phyloP scores from a whole-genome alignment of 2,888 invertebrate genomes.

The Macrophya alboannulata region DNA sequence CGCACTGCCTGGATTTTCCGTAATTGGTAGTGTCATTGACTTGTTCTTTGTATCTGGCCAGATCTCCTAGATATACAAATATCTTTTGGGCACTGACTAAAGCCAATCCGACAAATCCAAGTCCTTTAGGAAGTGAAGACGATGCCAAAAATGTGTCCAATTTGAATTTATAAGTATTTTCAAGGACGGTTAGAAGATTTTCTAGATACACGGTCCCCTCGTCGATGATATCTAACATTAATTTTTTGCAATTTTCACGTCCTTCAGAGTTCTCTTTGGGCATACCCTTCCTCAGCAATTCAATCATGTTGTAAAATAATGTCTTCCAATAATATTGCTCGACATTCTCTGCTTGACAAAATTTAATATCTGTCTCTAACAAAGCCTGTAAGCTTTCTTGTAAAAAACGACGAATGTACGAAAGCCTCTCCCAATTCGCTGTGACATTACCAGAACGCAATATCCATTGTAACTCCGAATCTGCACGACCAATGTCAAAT shows the following conservation, averaged over 20 bases:
- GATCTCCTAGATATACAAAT: conserved; percentile 94
- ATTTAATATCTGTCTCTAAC: conserved; percentile 90
- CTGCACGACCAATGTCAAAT: conserved; percentile 86
- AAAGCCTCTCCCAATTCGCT: conserved; percentile 86
- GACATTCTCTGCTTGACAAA: conserved; percentile 92
- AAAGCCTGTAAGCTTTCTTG: conserved; percentile 87
- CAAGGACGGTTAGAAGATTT: conserved; percentile 87
- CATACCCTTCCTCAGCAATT: conserved; percentile 88
- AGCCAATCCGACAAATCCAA: conserved; percentile 88
- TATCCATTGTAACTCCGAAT: conserved; percentile 86
- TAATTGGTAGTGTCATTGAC: conserved; percentile 91
- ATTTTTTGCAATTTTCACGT: conserved; percentile 85
- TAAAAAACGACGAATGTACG: conserved; percentile 85
- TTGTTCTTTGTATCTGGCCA: conserved; percentile 95
- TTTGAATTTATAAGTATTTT: conserved; percentile 89
- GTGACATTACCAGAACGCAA: conserved; percentile 84
- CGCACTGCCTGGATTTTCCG: conserved; percentile 88
- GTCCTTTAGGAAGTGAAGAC: conserved; percentile 82
- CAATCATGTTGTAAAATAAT: conserved; percentile 93
- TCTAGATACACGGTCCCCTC: conserved; percentile 92
- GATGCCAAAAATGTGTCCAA: conserved; percentile 83
- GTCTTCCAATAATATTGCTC: conserved; percentile 97
- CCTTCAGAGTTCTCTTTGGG: conserved; percentile 82
- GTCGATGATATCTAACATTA: conserved; percentile 87
- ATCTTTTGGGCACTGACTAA: conserved; percentile 94